A percentile compares a stretch with the other conserved stretches of the same genome.
phyloP scores from a whole-genome alignment of 2,888 invertebrate genomes.

The Bugulina stolonifera region DNA sequence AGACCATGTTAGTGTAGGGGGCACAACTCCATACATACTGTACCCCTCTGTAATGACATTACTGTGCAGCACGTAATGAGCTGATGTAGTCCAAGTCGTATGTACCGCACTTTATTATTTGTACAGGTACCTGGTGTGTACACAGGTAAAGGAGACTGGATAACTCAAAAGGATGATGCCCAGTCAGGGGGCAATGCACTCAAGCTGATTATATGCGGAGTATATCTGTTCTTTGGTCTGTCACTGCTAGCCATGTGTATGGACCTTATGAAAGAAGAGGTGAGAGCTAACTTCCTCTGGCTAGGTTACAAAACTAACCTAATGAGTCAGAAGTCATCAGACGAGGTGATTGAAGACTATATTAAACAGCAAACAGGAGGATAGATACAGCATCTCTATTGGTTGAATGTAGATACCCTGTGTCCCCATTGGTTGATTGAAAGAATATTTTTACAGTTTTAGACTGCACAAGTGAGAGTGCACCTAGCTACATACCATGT shows the following conservation, averaged over 20 bases:
- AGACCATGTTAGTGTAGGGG: too few relatives aligned
- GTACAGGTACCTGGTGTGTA: constrained; percentile 24
- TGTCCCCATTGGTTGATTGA: too few relatives aligned
- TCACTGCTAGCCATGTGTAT: constrained; percentile 27
- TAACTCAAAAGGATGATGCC: neutral
- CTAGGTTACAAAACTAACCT: constrained; percentile 21
- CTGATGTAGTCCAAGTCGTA: too few relatives aligned
- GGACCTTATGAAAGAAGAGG: constrained; percentile 26
- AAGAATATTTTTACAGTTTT: too few relatives aligned
- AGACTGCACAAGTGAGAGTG: too few relatives aligned
- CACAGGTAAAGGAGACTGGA: constrained; percentile 25
- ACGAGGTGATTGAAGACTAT: constrained; percentile 20
- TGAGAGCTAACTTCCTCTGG: constrained; percentile 27
- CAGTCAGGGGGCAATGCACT: constrained; percentile 15
- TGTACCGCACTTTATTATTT: too few relatives aligned
- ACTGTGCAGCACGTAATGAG: too few relatives aligned
- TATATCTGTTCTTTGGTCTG: constrained; percentile 25
- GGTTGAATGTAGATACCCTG: too few relatives aligned
- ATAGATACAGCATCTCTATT: too few relatives aligned
- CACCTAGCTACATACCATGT: too few relatives aligned
- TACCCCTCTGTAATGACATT: too few relatives aligned
- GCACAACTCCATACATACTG: too few relatives aligned
- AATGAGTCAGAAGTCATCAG: constrained; percentile 11
- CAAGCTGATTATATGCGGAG: constrained; percentile 25
- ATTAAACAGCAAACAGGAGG: constrained; percentile 21